Evolutionary conservation across 2,113 vertebrate genomes (phyloP).

Genomic region (Onychorhynchus coronatus): DNA sequence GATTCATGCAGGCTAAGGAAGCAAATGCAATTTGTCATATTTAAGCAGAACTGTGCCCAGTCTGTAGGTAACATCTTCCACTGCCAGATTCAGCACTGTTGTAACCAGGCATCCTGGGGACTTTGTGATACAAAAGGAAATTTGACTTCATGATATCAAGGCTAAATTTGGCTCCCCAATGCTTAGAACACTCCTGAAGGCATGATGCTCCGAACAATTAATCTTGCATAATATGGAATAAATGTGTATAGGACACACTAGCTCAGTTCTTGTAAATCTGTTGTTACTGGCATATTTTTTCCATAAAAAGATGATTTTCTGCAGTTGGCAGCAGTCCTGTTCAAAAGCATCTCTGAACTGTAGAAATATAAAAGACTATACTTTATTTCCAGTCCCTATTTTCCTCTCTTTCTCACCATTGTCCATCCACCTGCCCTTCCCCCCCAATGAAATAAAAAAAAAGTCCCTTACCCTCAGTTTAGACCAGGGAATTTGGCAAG

Average conservation of each 20-base stretch:
- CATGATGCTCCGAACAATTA: constrained; percentile 21
- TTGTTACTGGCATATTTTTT: constrained; percentile 32
- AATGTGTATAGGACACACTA: neutral
- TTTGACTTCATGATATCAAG: constrained; percentile 28
- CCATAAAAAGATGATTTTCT: constrained; percentile 17
- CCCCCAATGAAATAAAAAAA: neutral
- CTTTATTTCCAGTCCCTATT: neutral
- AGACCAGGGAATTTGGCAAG: neutral
- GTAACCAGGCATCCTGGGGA: constrained; percentile 37
- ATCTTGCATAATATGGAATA: constrained; percentile 10
- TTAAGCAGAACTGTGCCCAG: constrained; percentile 35
- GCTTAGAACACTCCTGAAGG: constrained; percentile 29
- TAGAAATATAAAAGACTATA: neutral
- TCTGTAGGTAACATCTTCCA: constrained; percentile 33
- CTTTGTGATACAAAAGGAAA: constrained; percentile 39
- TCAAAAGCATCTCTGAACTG: constrained; percentile 8
- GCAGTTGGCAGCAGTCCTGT: neutral
- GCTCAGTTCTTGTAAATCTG: neutral
- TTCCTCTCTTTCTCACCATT: neutral
- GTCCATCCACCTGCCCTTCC: neutral
- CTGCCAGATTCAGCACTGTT: constrained; percentile 42
- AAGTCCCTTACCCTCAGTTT: neutral
- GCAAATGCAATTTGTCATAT: constrained; percentile 44
- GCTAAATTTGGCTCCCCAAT: constrained; percentile 32
- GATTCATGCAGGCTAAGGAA: neutral